Evolutionary conservation across 2,888 invertebrate genomes (phyloP).

Genomic region (Pycnomerus fuliginosus): DNA sequence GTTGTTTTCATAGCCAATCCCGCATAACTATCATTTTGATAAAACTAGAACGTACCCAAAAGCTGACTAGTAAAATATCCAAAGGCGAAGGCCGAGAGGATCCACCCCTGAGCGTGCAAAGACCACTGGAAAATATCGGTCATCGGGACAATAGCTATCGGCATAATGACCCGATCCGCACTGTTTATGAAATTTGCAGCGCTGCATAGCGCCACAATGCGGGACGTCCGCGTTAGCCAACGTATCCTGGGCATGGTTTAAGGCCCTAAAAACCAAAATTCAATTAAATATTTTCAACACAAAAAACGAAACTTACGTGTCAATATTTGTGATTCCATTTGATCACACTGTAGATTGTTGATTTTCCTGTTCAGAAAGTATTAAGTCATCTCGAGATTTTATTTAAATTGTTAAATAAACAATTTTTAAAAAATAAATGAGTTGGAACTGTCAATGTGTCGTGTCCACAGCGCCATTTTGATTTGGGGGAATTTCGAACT

Average conservation of each 20-base stretch:
- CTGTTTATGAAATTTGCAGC: conserved; percentile 76
- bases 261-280: conserved; percentile 4
- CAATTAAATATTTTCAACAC: too few relatives aligned
- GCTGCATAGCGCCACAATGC: conserved; percentile 67
- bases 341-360: too few relatives aligned
- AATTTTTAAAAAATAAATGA: too few relatives aligned
- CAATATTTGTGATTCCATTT: too few relatives aligned
- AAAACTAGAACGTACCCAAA: conserved; percentile 39
- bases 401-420: too few relatives aligned
- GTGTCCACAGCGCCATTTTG: too few relatives aligned
- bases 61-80: conserved; percentile 77
- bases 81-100: conserved; percentile 72
- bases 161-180: conserved; percentile 76
- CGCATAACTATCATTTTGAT: background rate
- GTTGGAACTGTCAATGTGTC: too few relatives aligned
- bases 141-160: conserved; percentile 75
- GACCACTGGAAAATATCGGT: conserved; percentile 70
- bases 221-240: conserved; percentile 58
- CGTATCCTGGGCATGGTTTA: conserved; percentile 52
- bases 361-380: too few relatives aligned
- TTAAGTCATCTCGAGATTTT: too few relatives aligned
- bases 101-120: conserved; percentile 72
- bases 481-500: too few relatives aligned
- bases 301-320: too few relatives aligned
- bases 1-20: too few relatives aligned